Conservation (phyloP, 2,888 invertebrate species). For the Mesochorus sp. region DNA sequence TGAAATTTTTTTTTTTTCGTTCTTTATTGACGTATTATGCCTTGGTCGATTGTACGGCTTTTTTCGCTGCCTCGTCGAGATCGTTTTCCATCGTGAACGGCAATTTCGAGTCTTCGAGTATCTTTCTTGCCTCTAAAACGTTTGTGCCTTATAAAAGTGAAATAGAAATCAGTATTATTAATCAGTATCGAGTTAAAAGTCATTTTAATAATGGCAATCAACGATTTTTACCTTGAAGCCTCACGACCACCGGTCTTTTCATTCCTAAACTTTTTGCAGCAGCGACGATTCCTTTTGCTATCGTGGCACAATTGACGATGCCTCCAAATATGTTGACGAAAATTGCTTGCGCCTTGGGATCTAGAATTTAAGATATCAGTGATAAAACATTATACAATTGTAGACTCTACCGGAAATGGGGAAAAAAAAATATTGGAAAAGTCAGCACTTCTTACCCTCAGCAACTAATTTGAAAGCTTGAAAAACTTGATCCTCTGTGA, state of each 20-base stretch:
- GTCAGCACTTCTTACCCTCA: constrained; percentile 84
- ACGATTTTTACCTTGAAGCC: constrained; percentile 92
- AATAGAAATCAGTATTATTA: constrained; percentile 19
- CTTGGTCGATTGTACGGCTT: constrained; percentile 86
- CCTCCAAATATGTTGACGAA: constrained; percentile 99
- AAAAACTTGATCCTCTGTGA: constrained; percentile 96
- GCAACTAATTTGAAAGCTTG: constrained; percentile 96
- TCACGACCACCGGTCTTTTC: constrained; percentile 94
- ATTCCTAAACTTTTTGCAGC: constrained; percentile 92
- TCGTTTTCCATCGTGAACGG: constrained; percentile 91
- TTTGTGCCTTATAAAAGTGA: constrained; percentile 87
- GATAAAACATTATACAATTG: neutral
- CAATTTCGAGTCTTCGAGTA: constrained; percentile 92
- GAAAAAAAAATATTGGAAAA: too few relatives aligned
- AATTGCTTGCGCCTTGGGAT: constrained; percentile 95
- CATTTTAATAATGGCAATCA: neutral
- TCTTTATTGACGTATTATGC: constrained; percentile 48
- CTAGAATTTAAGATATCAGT: constrained; percentile 80
- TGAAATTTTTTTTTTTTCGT: neutral
- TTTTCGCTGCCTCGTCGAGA: constrained; percentile 96
- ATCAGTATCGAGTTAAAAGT: neutral
- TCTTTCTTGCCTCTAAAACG: constrained; percentile 90
- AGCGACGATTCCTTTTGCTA: constrained; percentile 96
- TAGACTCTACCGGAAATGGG: neutral
- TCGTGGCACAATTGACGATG: constrained; percentile 98